Percentiles rank a stretch among this genome's conserved stretches.
Conservation (phyloP, 2,797 vertebrate genomes). For the Xyrichtys novacula region DNA sequence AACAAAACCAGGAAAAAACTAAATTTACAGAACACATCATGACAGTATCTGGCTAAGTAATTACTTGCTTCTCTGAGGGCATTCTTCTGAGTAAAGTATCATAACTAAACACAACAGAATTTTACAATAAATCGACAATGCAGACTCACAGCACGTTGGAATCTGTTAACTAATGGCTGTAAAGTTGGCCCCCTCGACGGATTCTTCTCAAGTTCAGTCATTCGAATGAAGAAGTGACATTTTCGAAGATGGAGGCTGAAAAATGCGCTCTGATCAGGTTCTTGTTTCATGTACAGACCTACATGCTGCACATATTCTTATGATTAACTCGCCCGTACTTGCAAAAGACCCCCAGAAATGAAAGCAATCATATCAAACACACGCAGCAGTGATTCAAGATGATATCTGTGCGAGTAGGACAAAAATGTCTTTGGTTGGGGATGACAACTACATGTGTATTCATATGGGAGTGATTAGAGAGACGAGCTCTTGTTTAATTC, state of each 20-base stretch:
- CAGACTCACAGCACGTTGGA: constrained; percentile 34
- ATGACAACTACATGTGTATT: constrained; percentile 67
- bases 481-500: constrained; percentile 81
- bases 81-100: too few relatives aligned
- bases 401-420: constrained; percentile 66
- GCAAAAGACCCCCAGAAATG: constrained; percentile 34
- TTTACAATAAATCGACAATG: background rate
- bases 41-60: too few relatives aligned
- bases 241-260: constrained; percentile 22
- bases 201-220: constrained; percentile 48
- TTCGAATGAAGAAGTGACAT: constrained; percentile 50
- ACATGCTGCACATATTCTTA: constrained; percentile 27
- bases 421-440: constrained; percentile 64
- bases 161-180: constrained; percentile 9
- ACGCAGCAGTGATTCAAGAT: constrained; percentile 52
- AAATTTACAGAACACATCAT: too few relatives aligned
- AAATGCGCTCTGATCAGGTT: constrained; percentile 35
- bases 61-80: too few relatives aligned
- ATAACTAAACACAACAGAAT: too few relatives aligned
- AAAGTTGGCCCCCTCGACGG: constrained; percentile 16
- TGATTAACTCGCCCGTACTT: constrained; percentile 19
- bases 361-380: constrained; percentile 55
- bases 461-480: constrained; percentile 81
- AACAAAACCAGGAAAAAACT: too few relatives aligned
- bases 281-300: constrained; percentile 10